Percentiles rank a stretch among this genome's conserved stretches.
Evolutionary conservation across 1,140 invertebrate genomes (phyloP).

Genomic region (Bursaphelenchus mucronatus): DNA sequence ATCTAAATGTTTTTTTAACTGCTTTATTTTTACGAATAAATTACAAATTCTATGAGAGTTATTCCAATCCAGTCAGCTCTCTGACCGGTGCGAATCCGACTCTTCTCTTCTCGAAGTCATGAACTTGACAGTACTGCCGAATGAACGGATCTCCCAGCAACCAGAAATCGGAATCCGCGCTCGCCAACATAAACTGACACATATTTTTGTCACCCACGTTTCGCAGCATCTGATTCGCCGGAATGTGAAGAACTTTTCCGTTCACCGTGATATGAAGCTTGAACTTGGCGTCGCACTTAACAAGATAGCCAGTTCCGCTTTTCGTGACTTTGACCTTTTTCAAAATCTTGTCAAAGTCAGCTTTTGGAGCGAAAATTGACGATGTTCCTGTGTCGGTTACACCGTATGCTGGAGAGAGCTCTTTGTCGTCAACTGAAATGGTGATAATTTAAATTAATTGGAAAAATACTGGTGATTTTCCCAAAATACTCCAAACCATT

Average conservation of each 20-base stretch:
- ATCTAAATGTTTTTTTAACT: too few relatives aligned
- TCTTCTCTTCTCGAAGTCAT: conserved; percentile 7
- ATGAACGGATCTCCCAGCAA: conserved; percentile 6
- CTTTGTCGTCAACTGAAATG: too few relatives aligned
- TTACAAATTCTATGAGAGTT: too few relatives aligned
- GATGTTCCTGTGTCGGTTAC: conserved; percentile 3
- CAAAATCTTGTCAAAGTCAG: not conserved
- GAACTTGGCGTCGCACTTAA: conserved; percentile 2
- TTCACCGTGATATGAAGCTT: not conserved
- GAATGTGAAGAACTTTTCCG: not conserved
- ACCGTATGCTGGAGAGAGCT: too few relatives aligned
- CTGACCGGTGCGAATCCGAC: not conserved
- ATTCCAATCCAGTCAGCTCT: too few relatives aligned
- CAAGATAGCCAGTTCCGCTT: not conserved
- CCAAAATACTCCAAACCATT: not conserved
- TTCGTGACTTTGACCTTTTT: not conserved
- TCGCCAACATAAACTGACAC: conserved; percentile 2
- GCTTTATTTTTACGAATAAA: too few relatives aligned
- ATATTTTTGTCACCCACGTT: not conserved
- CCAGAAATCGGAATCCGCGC: conserved; percentile 5
- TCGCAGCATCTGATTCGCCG: conserved; percentile 8
- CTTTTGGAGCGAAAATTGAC: conserved; percentile 10
- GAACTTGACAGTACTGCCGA: conserved; percentile 3
- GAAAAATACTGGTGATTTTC: not conserved
- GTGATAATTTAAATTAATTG: too few relatives aligned